phyloP scores from a whole-genome alignment of 1,140 invertebrate species.

The Papilio glaucus region DNA sequence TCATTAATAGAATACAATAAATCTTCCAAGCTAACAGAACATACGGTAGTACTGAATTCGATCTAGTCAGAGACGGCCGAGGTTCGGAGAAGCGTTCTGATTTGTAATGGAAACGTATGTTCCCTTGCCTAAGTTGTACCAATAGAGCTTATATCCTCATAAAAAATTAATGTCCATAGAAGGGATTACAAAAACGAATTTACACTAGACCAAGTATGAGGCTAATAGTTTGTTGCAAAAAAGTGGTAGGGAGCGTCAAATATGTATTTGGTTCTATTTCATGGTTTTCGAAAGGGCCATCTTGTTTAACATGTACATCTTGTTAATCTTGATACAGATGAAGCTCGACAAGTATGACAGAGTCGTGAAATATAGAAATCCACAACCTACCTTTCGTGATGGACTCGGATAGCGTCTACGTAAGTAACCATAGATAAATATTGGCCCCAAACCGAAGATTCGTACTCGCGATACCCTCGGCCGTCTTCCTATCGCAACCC shows the following conservation, averaged over 20 bases:
- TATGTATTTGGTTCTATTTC: too few relatives aligned
- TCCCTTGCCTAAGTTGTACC: background rate
- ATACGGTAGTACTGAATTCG: slow-evolving; percentile 47
- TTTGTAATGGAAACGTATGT: background rate
- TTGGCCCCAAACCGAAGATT: slow-evolving; percentile 33
- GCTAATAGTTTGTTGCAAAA: too few relatives aligned
- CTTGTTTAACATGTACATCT: too few relatives aligned
- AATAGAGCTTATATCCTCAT: too few relatives aligned
- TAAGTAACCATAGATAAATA: slow-evolving; percentile 16
- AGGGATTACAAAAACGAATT: too few relatives aligned
- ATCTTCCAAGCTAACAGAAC: slow-evolving; percentile 72
- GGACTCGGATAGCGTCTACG: background rate
- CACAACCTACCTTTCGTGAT: background rate
- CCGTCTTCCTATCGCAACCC: slow-evolving; percentile 36
- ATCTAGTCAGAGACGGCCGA: slow-evolving; percentile 43
- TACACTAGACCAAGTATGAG: too few relatives aligned
- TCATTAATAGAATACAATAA: slow-evolving; percentile 72
- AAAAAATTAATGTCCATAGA: too few relatives aligned
- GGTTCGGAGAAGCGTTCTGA: slow-evolving; percentile 10
- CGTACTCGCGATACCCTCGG: slow-evolving; percentile 26
- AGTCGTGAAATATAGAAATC: background rate
- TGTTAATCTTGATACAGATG: too few relatives aligned
- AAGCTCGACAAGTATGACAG: background rate
- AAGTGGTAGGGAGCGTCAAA: too few relatives aligned
- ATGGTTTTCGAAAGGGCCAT: too few relatives aligned